Conservation (phyloP, 2,113 vertebrate genomes). For the Bungarus multicinctus region DNA sequence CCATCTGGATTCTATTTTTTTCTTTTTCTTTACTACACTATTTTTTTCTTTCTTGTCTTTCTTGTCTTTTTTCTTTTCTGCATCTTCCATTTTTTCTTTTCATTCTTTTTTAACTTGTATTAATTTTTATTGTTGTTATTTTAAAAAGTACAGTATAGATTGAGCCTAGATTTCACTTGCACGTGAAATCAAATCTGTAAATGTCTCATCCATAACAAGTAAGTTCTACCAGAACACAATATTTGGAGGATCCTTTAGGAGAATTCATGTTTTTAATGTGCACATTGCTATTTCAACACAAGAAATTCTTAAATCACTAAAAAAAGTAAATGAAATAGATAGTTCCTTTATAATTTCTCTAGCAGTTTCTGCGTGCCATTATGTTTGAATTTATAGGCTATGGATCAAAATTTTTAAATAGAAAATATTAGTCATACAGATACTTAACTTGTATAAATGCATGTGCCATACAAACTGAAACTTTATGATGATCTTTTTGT, state of each 20-base stretch:
- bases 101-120: background rate
- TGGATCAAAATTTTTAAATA: background rate
- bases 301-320: background rate
- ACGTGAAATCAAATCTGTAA: background rate
- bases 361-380: background rate
- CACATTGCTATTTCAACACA: background rate
- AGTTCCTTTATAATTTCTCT: background rate
- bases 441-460: background rate
- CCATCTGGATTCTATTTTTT: background rate
- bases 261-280: background rate
- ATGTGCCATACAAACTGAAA: background rate
- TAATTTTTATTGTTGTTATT: background rate
- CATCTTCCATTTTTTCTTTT: background rate
- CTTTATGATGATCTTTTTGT: background rate
- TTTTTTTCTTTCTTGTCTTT: background rate
- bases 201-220: background rate
- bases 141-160: background rate
- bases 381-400: background rate
- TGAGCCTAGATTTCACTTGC: background rate
- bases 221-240: background rate
- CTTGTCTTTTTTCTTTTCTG: background rate
- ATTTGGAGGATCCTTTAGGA: background rate
- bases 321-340: background rate
- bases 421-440: background rate
- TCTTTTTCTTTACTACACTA: background rate